These are phyloP conservation scores for Tringa solitaria DNA, from an alignment of 2,113 vertebrate species.

Conservation along the genomic window DNA sequence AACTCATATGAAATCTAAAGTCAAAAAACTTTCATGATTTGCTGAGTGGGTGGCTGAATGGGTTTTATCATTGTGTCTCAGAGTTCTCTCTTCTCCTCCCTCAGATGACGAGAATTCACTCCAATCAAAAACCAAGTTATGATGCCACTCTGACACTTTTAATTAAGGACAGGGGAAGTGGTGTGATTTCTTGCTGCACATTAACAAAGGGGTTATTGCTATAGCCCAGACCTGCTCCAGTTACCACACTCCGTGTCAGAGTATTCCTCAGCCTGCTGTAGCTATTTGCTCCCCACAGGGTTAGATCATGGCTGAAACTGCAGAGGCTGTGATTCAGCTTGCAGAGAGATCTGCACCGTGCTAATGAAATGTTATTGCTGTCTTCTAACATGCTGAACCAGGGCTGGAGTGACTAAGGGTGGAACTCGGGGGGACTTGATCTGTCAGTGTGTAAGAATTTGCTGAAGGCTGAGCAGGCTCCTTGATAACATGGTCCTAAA, in stretches of 20 bases:
- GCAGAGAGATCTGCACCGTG: background rate
- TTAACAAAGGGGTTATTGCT: background rate
- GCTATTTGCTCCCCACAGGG: background rate
- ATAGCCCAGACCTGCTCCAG: background rate
- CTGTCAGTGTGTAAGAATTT: background rate
- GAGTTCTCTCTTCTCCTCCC: constrained; percentile 18
- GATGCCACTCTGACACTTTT: background rate
- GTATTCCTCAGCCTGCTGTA: background rate
- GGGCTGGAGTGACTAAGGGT: background rate
- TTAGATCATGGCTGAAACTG: background rate
- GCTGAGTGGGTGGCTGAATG: constrained; percentile 50
- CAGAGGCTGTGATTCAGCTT: background rate
- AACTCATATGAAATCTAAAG: constrained; percentile 28
- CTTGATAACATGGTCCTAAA: background rate
- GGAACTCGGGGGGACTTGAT: background rate
- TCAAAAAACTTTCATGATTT: constrained; percentile 46
- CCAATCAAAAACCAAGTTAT: background rate
- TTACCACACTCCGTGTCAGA: background rate
- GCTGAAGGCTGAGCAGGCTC: background rate
- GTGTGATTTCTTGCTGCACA: background rate
- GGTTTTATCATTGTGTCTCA: constrained; percentile 29
- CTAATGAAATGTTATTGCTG: background rate
- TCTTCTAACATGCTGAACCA: background rate
- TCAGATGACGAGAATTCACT: background rate
- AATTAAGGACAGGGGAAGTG: constrained; percentile 2